Conservation (phyloP, 2,888 invertebrate genomes). For the Trypoxylon attenuatum region DNA sequence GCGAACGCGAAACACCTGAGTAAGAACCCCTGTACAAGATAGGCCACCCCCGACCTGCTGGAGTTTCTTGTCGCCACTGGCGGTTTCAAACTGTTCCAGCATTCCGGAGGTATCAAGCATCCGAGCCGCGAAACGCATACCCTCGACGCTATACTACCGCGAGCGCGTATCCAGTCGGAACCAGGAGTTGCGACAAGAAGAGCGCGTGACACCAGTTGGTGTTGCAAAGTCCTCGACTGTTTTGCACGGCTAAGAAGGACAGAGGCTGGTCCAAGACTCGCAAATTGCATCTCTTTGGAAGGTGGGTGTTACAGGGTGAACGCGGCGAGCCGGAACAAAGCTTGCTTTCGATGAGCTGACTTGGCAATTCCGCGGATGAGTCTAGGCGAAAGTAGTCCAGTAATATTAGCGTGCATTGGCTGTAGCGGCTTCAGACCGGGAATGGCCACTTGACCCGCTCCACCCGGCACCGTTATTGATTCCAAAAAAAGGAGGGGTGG, state of each 20-base stretch:
- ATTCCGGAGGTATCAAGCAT: too few species aligned
- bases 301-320: slow-evolving; percentile 24
- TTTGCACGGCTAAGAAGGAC: slow-evolving; percentile 11
- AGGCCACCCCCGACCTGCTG: slow-evolving; percentile 15
- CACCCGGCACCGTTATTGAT: slow-evolving; percentile 58
- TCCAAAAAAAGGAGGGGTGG: slow-evolving; percentile 52
- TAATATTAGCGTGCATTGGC: slow-evolving; percentile 59
- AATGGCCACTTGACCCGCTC: slow-evolving; percentile 65
- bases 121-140: too few species aligned
- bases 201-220: too few species aligned
- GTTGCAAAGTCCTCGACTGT: too few species aligned
- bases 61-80: slow-evolving; percentile 32
- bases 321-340: slow-evolving; percentile 53
- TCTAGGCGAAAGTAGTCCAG: slow-evolving; percentile 57
- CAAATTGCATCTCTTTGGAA: too few species aligned
- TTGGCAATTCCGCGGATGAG: slow-evolving; percentile 58
- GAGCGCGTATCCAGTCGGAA: too few species aligned
- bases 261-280: slow-evolving; percentile 9
- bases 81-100: too few species aligned
- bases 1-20: slow-evolving; percentile 16
- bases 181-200: too few species aligned
- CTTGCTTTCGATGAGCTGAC: slow-evolving; percentile 65
- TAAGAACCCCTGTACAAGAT: slow-evolving; percentile 33
- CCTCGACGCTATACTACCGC: too few species aligned
- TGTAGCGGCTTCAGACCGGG: slow-evolving; percentile 45